Evolutionary conservation across 2,797 vertebrate genomes (phyloP).

Genomic region (Nannoperca obscura): DNA sequence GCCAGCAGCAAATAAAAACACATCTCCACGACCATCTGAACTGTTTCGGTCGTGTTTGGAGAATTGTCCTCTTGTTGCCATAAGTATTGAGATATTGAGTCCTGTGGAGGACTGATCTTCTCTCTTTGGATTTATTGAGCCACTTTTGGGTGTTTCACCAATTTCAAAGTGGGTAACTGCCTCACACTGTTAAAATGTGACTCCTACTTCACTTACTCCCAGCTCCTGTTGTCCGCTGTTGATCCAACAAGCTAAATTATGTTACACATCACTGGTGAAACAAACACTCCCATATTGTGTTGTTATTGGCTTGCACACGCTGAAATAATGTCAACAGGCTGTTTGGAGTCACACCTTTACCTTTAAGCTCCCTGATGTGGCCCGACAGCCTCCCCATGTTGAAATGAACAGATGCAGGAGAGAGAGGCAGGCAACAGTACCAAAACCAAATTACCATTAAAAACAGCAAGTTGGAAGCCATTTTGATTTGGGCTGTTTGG

Average conservation of each 20-base stretch:
- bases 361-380: conserved; percentile 12
- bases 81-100: background rate
- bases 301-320: background rate
- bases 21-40: background rate
- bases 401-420: conserved; percentile 34
- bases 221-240: background rate
- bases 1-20: too few species aligned
- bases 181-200: background rate
- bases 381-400: conserved; percentile 19
- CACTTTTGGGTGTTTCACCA: background rate
- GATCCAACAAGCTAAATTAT: conserved; percentile 10
- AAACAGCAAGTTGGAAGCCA: conserved; percentile 42
- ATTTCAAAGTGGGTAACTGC: background rate
- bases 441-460: conserved; percentile 31
- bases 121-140: background rate
- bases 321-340: conserved; percentile 19
- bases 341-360: conserved; percentile 15
- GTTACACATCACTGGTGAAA: conserved; percentile 16
- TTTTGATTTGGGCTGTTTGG: conserved; percentile 53
- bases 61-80: background rate
- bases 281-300: background rate
- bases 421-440: conserved; percentile 13
- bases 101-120: too few species aligned
- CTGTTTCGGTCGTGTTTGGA: background rate
- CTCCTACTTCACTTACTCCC: background rate